Base-by-base conservation (phyloP, 2,888 invertebrate genomes). In the Synergus gifuensis region DNA sequence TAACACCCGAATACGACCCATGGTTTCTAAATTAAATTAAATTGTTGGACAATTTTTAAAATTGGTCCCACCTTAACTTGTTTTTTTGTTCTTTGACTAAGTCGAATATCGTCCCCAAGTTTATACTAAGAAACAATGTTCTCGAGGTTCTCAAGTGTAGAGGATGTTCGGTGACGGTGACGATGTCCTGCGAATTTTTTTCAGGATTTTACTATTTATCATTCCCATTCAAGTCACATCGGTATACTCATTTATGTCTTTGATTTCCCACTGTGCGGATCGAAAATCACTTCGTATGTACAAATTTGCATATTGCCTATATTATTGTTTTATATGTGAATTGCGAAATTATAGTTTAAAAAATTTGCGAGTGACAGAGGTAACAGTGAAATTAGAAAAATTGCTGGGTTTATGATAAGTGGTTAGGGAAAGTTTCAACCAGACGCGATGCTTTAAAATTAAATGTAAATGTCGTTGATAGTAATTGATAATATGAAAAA, bases 101-200 rank as follows among this genome's bases (percentile, higher is more conserved):
- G n/a, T 1, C 14, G 36, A 49, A 36, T 42, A 36, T 36, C 36
- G 49, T 49, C n/a, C 28, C n/a, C 9, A 36, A 36, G 9, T 9
- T 54, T 44, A 18, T 44, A 18, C 46, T 49, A 36, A 28, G 66
- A 73, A 54, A 73, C 36, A n/a, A 73, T 73, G 66, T 66, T 44
- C 16, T 42, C 66, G 18, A 66, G 42, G 66, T 66, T 66, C 44
- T 66, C 66, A 44, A 66, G 40, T 44, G 42, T 66, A 12, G 66
- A 66, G 44, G 44, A 66, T 66, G 73, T 73, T 73, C 73, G 54
- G 73, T 73, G 73, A 36, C 36, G 54, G 54, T 73, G 54, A 49
- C 40, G 49, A 44, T 12, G 46, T 67, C 67, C 44, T 66, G 66
- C 42, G 67, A 44, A 49, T 16, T 73, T 73, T 73, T 54, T 73